Percentiles rank a stretch among this genome's conserved stretches.
Evolutionary conservation across 2,888 invertebrate genomes (phyloP).

Genomic region (Cataglyphis rosenhaueri): DNA sequence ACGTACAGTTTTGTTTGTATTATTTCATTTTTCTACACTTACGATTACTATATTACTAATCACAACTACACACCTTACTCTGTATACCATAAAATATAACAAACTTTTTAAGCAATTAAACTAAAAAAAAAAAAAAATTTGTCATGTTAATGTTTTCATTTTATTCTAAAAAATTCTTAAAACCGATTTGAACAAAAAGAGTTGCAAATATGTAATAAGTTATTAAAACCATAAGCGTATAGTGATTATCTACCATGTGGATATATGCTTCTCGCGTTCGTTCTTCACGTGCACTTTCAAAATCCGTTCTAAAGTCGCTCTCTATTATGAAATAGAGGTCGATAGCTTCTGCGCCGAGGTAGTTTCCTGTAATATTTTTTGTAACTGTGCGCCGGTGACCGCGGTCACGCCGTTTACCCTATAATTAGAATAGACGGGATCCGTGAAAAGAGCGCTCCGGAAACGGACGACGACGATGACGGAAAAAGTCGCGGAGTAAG

Average conservation of each 20-base stretch:
- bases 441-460: conserved; percentile 35
- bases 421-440: conserved; percentile 67
- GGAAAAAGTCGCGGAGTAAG: conserved; percentile 49
- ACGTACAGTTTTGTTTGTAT: background rate
- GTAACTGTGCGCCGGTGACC: conserved; percentile 27
- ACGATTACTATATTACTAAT: background rate
- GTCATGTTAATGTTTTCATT: background rate
- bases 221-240: background rate
- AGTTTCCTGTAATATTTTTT: conserved; percentile 27
- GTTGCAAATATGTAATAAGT: background rate
- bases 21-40: background rate
- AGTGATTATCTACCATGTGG: conserved; percentile 17
- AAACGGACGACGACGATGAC: conserved; percentile 39
- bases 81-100: background rate
- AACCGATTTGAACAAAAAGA: background rate
- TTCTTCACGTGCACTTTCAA: background rate
- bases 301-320: background rate
- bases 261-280: background rate
- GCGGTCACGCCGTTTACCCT: conserved; percentile 56
- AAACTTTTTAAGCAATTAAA: background rate
- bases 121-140: background rate
- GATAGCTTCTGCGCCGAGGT: conserved; percentile 9
- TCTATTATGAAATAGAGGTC: conserved; percentile 39
- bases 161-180: background rate
- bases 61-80: background rate